Conservation (phyloP, 2,888 invertebrate genomes). For the Eristalis intricaria region DNA sequence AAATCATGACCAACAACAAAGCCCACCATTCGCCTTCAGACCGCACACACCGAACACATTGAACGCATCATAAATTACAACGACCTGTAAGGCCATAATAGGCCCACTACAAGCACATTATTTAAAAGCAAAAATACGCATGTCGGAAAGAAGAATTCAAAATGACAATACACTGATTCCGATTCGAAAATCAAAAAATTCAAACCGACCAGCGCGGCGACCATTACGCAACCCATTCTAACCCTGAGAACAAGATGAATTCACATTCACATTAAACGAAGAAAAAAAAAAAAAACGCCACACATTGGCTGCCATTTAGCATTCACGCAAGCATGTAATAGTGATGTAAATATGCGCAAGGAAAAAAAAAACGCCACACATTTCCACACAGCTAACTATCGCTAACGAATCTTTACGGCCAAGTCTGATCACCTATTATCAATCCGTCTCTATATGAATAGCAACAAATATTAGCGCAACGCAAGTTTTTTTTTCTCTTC, state of each 20-base stretch:
- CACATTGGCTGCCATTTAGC: conserved; percentile 23
- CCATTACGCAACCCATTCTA: conserved; percentile 20
- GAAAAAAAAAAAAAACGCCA: conserved; percentile 28
- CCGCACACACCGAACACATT: background rate
- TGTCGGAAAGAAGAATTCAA: background rate
- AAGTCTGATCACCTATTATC: conserved; percentile 60
- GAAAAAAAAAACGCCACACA: background rate
- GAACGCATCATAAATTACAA: conserved; percentile 21
- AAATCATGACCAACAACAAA: background rate
- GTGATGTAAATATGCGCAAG: conserved; percentile 55
- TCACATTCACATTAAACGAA: conserved; percentile 26
- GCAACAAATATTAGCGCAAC: conserved; percentile 43
- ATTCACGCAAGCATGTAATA: conserved; percentile 37
- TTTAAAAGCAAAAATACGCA: background rate
- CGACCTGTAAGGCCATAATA: conserved; percentile 16
- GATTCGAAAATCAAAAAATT: background rate
- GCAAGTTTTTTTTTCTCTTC: background rate
- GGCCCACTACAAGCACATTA: background rate
- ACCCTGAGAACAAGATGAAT: conserved; percentile 64
- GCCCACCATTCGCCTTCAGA: background rate
- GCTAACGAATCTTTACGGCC: conserved; percentile 29
- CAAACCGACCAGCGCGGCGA: background rate
- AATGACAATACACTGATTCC: background rate
- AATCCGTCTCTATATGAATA: conserved; percentile 37
- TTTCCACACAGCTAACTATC: conserved; percentile 16